Conservation (phyloP, 2,113 vertebrate species). For the Notothenia rossii region DNA sequence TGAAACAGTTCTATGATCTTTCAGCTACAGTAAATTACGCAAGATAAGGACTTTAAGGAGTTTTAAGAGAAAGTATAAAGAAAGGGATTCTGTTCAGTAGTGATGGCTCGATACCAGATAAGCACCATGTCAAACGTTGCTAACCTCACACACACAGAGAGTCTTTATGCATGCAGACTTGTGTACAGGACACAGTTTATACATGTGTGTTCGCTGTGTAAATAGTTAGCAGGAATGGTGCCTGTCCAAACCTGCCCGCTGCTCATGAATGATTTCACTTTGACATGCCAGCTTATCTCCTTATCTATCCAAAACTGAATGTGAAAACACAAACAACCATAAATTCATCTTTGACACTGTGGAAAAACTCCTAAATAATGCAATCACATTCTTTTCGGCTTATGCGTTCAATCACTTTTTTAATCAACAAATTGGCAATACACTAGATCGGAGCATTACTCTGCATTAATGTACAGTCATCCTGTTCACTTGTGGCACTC, state of each 20-base stretch:
- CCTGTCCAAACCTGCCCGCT: slow-evolving; percentile 59
- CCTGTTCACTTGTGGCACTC: not conserved
- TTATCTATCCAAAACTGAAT: slow-evolving; percentile 37
- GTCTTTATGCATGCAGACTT: slow-evolving; percentile 35
- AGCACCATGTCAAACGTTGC: not conserved
- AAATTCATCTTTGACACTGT: not conserved
- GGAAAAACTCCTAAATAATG: not conserved
- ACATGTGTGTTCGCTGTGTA: slow-evolving; percentile 63
- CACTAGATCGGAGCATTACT: not conserved
- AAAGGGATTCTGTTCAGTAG: slow-evolving; percentile 8
- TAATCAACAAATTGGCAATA: not conserved
- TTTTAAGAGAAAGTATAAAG: not conserved
- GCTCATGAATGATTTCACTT: slow-evolving; percentile 50
- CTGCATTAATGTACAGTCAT: not conserved
- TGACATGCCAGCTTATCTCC: slow-evolving; percentile 35
- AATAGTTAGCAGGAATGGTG: slow-evolving; percentile 62
- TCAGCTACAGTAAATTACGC: too few species aligned
- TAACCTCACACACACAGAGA: slow-evolving; percentile 11
- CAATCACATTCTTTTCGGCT: not conserved
- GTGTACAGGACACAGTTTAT: slow-evolving; percentile 44
- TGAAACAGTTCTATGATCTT: too few species aligned
- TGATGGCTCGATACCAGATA: not conserved
- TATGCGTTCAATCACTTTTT: not conserved
- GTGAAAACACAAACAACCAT: slow-evolving; percentile 27
- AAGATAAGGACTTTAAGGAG: too few species aligned